Evolutionary conservation across 2,113 vertebrate species (phyloP).

Genomic region (Climacteris rufus): DNA sequence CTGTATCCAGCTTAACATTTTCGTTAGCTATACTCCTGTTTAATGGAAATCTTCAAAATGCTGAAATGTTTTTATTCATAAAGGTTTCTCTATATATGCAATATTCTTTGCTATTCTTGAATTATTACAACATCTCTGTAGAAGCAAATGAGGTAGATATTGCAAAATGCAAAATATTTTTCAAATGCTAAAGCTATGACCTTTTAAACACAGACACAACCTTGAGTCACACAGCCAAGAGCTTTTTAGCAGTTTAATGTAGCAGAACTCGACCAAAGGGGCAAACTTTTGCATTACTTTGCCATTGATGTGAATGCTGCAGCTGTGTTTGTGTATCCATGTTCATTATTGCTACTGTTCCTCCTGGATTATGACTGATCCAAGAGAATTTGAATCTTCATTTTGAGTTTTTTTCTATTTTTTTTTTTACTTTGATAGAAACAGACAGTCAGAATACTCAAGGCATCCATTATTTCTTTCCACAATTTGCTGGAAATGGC

Average conservation of each 20-base stretch:
- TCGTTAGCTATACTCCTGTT: not conserved
- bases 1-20: not conserved
- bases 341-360: conserved; percentile 31
- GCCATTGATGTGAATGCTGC: not conserved
- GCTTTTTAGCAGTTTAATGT: conserved; percentile 56
- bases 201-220: conserved; percentile 12
- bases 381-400: conserved; percentile 54
- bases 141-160: not conserved
- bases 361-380: conserved; percentile 40
- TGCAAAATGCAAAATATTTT: not conserved
- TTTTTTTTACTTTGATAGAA: conserved; percentile 36
- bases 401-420: not conserved
- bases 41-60: not conserved
- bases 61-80: not conserved
- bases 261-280: conserved; percentile 31
- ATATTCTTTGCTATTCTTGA: not conserved
- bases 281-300: conserved; percentile 13
- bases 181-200: not conserved
- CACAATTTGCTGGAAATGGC: conserved; percentile 60
- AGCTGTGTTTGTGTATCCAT: conserved; percentile 5
- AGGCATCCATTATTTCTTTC: conserved; percentile 65
- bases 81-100: not conserved
- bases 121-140: not conserved
- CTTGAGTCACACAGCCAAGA: not conserved
- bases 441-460: conserved; percentile 32